Evolutionary conservation across 2,888 invertebrate genomes (phyloP).

Genomic region (Cheilosia grossa): DNA sequence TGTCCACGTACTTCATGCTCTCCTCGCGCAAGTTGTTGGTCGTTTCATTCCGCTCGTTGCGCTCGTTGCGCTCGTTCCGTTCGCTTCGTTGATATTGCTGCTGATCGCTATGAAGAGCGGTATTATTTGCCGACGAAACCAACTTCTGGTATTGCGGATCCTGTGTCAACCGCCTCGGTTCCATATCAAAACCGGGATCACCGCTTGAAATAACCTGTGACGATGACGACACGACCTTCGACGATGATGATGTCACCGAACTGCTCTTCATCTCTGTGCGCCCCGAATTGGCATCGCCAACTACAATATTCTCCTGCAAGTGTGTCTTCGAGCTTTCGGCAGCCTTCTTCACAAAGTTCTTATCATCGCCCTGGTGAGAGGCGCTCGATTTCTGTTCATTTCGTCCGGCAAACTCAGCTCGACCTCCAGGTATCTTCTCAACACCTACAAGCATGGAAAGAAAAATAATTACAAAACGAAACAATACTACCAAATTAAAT

Average conservation of each 20-base stretch:
- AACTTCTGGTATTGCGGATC: slow-evolving; percentile 54
- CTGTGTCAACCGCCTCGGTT: slow-evolving; percentile 48
- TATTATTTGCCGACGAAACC: slow-evolving; percentile 31
- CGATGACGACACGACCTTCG: slow-evolving; percentile 79
- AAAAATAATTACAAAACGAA: neutral
- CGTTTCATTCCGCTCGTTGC: slow-evolving; percentile 77
- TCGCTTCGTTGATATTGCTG: slow-evolving; percentile 76
- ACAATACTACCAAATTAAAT: neutral
- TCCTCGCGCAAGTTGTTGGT: slow-evolving; percentile 79
- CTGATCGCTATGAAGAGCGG: slow-evolving; percentile 75
- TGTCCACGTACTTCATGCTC: slow-evolving; percentile 81
- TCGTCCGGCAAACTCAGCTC: slow-evolving; percentile 86
- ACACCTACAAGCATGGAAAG: slow-evolving; percentile 83
- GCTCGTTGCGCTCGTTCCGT: slow-evolving; percentile 77
- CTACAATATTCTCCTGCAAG: slow-evolving; percentile 84
- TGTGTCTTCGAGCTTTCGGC: slow-evolving; percentile 84
- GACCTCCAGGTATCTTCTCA: slow-evolving; percentile 87
- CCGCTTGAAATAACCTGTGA: slow-evolving; percentile 59
- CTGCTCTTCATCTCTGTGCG: slow-evolving; percentile 82
- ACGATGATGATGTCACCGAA: slow-evolving; percentile 81
- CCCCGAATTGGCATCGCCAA: slow-evolving; percentile 84
- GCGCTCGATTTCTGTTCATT: slow-evolving; percentile 86
- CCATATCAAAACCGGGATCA: slow-evolving; percentile 67
- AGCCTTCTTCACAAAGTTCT: slow-evolving; percentile 84
- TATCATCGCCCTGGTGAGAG: slow-evolving; percentile 84